phyloP scores from a whole-genome alignment of 2,888 invertebrate species.

The Drosophila meridionalis region DNA sequence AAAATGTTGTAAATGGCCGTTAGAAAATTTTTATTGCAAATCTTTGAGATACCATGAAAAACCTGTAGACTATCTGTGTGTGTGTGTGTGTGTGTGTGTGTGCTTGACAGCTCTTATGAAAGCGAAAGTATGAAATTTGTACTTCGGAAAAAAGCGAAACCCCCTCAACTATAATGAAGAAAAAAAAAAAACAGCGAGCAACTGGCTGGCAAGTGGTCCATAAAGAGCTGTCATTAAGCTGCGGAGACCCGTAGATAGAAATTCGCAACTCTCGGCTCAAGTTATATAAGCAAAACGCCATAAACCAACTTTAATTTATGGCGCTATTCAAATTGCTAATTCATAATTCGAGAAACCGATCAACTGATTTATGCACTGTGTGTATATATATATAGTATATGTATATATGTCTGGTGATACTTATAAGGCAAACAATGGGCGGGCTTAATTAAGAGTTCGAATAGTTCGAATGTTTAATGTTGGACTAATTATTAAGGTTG shows the following conservation, averaged over 20 bases:
- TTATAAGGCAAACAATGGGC: constrained; percentile 4
- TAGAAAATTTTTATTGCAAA: constrained; percentile 41
- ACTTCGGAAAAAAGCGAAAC: constrained; percentile 45
- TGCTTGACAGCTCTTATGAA: constrained; percentile 29
- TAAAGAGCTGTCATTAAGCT: constrained; percentile 64
- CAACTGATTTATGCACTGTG: not conserved
- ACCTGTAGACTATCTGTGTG: not conserved
- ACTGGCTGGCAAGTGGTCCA: constrained; percentile 56
- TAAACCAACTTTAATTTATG: constrained; percentile 23
- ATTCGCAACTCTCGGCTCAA: constrained; percentile 49
- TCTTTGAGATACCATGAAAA: constrained; percentile 37
- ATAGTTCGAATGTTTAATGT: not conserved
- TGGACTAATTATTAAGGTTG: not conserved
- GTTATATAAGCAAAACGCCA: constrained; percentile 59
- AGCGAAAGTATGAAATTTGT: constrained; percentile 70
- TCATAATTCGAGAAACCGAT: constrained; percentile 2
- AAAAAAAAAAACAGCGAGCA: not conserved
- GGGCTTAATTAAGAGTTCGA: not conserved
- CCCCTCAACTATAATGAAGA: constrained; percentile 21
- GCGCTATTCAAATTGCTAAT: constrained; percentile 57
- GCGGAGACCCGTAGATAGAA: constrained; percentile 20
- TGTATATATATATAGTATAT: not conserved
- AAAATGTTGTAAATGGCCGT: constrained; percentile 32
- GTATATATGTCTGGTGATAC: not conserved
- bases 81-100: not conserved